A percentile compares a stretch with the other conserved stretches of the same genome.
These are phyloP conservation scores for Lanius ludovicianus DNA, from an alignment of 2,113 vertebrate genomes.

Conservation along the genomic window DNA sequence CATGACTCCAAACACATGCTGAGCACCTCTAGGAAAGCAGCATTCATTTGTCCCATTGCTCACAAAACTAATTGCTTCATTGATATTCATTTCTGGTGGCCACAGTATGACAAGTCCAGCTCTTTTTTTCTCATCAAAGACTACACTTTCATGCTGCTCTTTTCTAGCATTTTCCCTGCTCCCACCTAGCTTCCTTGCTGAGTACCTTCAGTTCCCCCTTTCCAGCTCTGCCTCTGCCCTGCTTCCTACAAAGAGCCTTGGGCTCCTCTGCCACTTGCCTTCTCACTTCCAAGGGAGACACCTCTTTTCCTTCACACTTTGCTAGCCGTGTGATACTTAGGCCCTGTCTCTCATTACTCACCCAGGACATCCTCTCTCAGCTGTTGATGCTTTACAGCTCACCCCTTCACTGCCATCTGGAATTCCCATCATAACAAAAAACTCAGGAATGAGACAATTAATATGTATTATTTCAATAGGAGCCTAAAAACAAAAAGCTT, in stretches of 20 bases:
- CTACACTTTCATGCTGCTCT: background rate
- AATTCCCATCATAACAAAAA: constrained; percentile 25
- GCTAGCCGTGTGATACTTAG: background rate
- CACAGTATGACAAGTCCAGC: background rate
- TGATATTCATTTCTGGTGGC: background rate
- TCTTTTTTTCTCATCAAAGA: background rate
- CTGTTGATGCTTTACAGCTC: background rate
- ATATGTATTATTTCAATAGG: constrained; percentile 50
- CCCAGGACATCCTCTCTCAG: background rate
- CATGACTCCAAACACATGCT: background rate
- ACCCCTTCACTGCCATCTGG: background rate
- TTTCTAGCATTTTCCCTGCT: background rate
- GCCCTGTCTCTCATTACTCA: background rate
- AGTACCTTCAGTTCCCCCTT: background rate
- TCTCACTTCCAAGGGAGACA: background rate
- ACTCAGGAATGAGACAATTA: constrained; percentile 40
- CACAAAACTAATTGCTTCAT: background rate
- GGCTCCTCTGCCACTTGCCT: background rate
- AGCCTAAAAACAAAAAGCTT: constrained; percentile 65
- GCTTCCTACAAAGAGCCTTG: background rate
- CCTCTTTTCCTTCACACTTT: background rate
- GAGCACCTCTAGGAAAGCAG: background rate
- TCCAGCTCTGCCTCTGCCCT: background rate
- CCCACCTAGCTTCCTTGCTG: background rate
- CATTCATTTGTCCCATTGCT: background rate